A percentile compares a stretch with the other conserved stretches of the same genome.
These are phyloP conservation scores for Saguinus midas DNA, from an alignment of 2,113 vertebrate genomes.

Conservation along the genomic window DNA sequence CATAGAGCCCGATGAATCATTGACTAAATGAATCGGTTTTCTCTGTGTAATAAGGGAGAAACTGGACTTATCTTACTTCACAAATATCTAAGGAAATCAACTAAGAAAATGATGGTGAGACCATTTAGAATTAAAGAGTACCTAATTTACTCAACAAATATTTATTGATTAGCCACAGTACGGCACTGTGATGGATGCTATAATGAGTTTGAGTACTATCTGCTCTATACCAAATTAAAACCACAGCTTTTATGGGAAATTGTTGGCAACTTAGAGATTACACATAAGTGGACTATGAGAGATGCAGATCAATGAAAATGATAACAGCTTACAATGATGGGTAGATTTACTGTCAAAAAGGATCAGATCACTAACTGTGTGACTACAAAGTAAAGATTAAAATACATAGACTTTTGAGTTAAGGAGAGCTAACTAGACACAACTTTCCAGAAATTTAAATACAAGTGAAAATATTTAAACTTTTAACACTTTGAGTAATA, in stretches of 20 bases:
- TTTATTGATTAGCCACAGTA: not conserved
- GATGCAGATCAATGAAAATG: not conserved
- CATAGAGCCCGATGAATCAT: not conserved
- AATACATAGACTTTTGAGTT: not conserved
- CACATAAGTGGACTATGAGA: not conserved
- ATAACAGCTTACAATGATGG: not conserved
- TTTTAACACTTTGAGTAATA: not conserved
- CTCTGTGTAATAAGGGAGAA: not conserved
- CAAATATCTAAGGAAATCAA: not conserved
- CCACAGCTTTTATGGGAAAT: not conserved
- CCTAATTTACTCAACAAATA: not conserved
- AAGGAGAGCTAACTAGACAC: not conserved
- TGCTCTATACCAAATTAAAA: not conserved
- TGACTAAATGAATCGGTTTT: not conserved
- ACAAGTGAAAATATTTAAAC: not conserved
- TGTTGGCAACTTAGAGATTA: not conserved
- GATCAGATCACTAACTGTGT: not conserved
- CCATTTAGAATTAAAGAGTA: not conserved
- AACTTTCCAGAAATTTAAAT: not conserved
- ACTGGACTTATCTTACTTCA: not conserved
- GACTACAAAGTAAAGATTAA: not conserved
- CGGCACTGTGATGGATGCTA: not conserved
- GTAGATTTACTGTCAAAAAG: not conserved
- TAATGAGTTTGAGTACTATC: not conserved
- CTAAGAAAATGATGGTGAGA: slow-evolving; percentile 14